phyloP scores from a whole-genome alignment of 2,888 invertebrate species.

The Pandemis heparana region DNA sequence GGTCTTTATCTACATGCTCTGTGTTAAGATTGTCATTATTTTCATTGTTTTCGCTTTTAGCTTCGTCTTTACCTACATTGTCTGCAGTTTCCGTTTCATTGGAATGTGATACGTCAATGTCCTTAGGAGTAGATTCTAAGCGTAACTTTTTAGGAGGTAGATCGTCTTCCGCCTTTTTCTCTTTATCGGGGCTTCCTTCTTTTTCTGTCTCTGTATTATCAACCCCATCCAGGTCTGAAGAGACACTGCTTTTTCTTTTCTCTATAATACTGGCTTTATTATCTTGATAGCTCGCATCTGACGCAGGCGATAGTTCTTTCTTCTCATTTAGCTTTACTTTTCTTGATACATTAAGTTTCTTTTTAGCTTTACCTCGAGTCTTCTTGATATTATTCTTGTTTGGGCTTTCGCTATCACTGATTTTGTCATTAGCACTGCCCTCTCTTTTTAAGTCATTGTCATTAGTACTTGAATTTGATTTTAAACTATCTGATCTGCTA shows the following conservation, averaged over 20 bases:
- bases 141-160: conserved; percentile 77
- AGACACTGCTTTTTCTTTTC: conserved; percentile 78
- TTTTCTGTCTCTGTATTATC: conserved; percentile 64
- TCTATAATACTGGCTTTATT: conserved; percentile 78
- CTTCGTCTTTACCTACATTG: conserved; percentile 58
- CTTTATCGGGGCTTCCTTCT: conserved; percentile 66
- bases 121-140: conserved; percentile 73
- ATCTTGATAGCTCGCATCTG: conserved; percentile 71
- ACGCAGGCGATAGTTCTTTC: conserved; percentile 64
- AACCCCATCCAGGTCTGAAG: conserved; percentile 73
- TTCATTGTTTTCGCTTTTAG: conserved; percentile 60
- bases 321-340: conserved; percentile 64
- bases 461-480: conserved; percentile 62
- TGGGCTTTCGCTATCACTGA: conserved; percentile 64
- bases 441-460: conserved; percentile 65
- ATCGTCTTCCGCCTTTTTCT: conserved; percentile 68
- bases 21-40: conserved; percentile 54
- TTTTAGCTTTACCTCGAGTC: conserved; percentile 71
- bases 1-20: conserved; percentile 52
- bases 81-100: conserved; percentile 63
- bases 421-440: conserved; percentile 67
- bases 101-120: conserved; percentile 72
- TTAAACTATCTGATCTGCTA: conserved; percentile 63
- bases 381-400: conserved; percentile 71
- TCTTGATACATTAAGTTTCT: conserved; percentile 62